A percentile compares a stretch with the other conserved stretches of the same genome.
Conservation (phyloP, 2,797 vertebrate species). For the Parauchenoglanis ngamensis region DNA sequence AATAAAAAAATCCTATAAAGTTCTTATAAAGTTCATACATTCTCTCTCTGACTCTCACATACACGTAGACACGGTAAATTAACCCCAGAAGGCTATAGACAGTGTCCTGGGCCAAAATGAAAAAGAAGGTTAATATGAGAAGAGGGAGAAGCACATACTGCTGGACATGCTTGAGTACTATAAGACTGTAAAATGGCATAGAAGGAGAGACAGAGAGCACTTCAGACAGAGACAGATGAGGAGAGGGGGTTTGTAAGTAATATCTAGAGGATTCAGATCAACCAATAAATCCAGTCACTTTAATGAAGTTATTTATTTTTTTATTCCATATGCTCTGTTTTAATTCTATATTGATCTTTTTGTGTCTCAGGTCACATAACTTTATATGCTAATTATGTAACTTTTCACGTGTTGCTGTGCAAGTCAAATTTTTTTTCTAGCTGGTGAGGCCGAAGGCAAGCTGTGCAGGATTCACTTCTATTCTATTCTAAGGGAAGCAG, state of each 20-base stretch:
- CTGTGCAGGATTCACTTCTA: background rate
- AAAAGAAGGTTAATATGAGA: conserved; percentile 31
- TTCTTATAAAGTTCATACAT: conserved; percentile 21
- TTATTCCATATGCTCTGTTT: background rate
- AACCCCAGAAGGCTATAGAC: conserved; percentile 32
- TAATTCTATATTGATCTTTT: too few relatives aligned
- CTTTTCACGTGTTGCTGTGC: background rate
- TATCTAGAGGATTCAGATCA: background rate
- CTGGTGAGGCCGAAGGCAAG: background rate
- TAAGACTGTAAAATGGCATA: conserved; percentile 11
- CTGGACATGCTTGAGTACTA: conserved; percentile 11
- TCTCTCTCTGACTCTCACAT: background rate
- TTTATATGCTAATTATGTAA: background rate
- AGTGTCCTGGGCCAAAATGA: conserved; percentile 36
- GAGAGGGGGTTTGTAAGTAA: background rate
- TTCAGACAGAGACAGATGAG: background rate
- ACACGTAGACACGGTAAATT: conserved; percentile 29
- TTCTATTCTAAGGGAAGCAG: background rate
- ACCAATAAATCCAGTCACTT: background rate
- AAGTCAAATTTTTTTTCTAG: background rate
- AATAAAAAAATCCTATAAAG: conserved; percentile 7
- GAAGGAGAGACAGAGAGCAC: background rate
- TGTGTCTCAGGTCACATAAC: background rate
- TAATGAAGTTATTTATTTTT: background rate
- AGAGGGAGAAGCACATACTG: conserved; percentile 31